Conservation (phyloP, 2,113 vertebrate genomes). For the Herpetotheres cachinnans region DNA sequence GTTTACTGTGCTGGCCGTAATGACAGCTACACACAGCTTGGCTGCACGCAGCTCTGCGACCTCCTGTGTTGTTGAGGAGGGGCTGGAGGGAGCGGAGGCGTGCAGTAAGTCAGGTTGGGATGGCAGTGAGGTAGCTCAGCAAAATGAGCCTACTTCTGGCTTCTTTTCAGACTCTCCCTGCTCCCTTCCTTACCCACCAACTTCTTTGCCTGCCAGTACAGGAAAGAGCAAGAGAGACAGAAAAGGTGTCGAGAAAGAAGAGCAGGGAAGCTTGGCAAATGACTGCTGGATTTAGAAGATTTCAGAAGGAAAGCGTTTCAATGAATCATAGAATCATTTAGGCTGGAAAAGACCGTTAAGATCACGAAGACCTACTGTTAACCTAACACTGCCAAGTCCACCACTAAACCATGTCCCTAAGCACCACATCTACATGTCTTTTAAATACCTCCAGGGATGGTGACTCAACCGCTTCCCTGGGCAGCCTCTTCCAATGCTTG, state of each 20-base stretch:
- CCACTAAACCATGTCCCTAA: background rate
- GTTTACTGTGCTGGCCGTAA: background rate
- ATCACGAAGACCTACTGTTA: background rate
- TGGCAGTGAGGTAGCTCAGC: background rate
- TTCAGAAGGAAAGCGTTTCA: background rate
- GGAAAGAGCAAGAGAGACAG: background rate
- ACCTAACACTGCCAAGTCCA: background rate
- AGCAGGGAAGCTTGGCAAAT: background rate
- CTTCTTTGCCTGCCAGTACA: background rate
- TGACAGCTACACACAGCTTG: background rate
- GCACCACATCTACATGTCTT: background rate
- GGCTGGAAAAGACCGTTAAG: background rate
- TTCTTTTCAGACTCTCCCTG: background rate
- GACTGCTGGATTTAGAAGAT: background rate
- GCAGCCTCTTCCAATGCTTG: background rate
- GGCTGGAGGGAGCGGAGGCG: background rate
- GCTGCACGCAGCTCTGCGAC: background rate
- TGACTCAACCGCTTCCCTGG: background rate
- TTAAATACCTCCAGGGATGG: background rate
- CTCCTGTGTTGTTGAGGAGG: background rate
- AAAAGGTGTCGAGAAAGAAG: background rate
- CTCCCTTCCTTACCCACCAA: fast-evolving
- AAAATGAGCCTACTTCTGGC: background rate
- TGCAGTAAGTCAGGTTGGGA: background rate
- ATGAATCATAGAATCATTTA: background rate